A percentile compares a stretch with the other conserved stretches of the same genome.
phyloP scores from a whole-genome alignment of 2,797 vertebrate genomes.

The Gastrophryne carolinensis region DNA sequence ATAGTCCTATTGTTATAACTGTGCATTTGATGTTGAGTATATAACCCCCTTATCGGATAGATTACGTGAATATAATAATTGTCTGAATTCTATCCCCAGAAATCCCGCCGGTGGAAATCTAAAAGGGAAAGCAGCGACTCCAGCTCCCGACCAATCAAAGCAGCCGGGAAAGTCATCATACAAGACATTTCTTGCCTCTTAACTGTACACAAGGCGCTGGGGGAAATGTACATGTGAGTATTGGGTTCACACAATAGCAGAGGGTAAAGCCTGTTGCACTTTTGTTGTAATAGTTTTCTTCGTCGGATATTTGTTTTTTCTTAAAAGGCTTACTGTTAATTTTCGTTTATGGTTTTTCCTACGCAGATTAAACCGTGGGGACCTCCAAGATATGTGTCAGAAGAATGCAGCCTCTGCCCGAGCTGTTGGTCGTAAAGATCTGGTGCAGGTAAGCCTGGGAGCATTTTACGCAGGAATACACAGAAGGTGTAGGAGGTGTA shows the following conservation, averaged over 20 bases:
- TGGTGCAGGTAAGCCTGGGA: conserved; percentile 80
- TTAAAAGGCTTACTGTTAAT: too few relatives aligned
- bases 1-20: background rate
- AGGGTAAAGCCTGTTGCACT: background rate
- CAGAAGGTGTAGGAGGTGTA: too few relatives aligned
- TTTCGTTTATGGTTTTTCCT: background rate
- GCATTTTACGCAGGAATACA: too few relatives aligned
- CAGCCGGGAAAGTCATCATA: conserved; percentile 94
- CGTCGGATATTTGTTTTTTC: too few relatives aligned
- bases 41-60: background rate
- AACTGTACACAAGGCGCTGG: conserved; percentile 88
- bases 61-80: background rate
- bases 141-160: conserved; percentile 84
- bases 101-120: conserved; percentile 92
- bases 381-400: conserved; percentile 94
- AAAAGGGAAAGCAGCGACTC: conserved; percentile 86
- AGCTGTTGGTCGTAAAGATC: conserved; percentile 84
- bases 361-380: conserved; percentile 83
- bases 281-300: background rate
- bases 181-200: conserved; percentile 93
- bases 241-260: accelerated
- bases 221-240: conserved; percentile 91
- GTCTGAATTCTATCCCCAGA: conserved; percentile 69
- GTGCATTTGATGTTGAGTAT: background rate
- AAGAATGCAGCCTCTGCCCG: conserved; percentile 88